These are phyloP conservation scores for Eudemis profundana DNA, from an alignment of 2,888 invertebrate genomes.

Conservation along the genomic window DNA sequence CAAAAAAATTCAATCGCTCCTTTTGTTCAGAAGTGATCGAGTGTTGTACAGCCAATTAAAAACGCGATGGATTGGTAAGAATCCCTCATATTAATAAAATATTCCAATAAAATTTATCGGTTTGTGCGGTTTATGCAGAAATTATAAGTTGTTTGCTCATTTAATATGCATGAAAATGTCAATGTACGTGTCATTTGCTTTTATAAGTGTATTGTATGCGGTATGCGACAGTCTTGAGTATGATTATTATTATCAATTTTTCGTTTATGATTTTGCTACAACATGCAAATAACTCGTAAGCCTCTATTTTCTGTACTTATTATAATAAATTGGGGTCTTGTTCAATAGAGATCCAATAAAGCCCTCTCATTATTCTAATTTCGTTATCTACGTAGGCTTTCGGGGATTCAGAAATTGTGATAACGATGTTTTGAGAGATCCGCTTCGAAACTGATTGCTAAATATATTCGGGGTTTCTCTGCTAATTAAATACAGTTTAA, in stretches of 20 bases:
- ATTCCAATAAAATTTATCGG: neutral
- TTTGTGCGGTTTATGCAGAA: slow-evolving; percentile 19
- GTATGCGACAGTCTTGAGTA: slow-evolving; percentile 1
- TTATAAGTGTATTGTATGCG: slow-evolving; percentile 13
- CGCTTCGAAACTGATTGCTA: slow-evolving; percentile 1
- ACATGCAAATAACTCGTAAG: slow-evolving; percentile 57
- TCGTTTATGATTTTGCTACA: slow-evolving; percentile 54
- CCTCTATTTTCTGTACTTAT: slow-evolving; percentile 46
- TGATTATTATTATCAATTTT: slow-evolving; percentile 43
- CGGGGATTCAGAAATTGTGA: slow-evolving; percentile 31
- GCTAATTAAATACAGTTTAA: neutral
- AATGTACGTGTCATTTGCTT: neutral
- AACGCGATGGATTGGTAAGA: slow-evolving; percentile 35
- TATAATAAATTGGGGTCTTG: slow-evolving; percentile 47
- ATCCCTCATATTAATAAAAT: slow-evolving; percentile 6
- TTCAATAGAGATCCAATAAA: slow-evolving; percentile 32
- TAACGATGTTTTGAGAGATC: slow-evolving; percentile 32
- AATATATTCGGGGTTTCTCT: neutral
- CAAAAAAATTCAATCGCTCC: slow-evolving; percentile 21
- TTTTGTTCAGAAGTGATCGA: slow-evolving; percentile 23
- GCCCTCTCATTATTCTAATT: slow-evolving; percentile 44
- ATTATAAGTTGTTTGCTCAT: slow-evolving; percentile 20
- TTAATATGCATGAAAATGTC: slow-evolving; percentile 6
- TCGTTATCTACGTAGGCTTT: slow-evolving; percentile 36
- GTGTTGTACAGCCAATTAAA: slow-evolving; percentile 27